phyloP scores from a whole-genome alignment of 2,888 invertebrate species.

The Chirona hameri region DNA sequence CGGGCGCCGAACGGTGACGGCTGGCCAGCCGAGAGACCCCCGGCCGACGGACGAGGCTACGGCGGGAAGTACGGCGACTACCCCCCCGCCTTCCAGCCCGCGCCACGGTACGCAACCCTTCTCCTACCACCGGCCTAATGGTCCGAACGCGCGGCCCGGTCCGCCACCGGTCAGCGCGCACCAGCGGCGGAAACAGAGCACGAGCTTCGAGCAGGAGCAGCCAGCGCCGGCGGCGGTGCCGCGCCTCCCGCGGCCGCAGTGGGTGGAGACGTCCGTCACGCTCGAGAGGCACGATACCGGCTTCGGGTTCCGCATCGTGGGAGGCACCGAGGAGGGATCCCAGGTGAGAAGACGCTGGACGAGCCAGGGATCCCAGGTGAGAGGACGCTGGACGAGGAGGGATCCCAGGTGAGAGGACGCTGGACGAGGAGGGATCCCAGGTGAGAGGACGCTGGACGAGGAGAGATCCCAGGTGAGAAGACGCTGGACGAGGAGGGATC shows the following conservation, averaged over 20 bases:
- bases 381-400: too few species aligned
- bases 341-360: too few species aligned
- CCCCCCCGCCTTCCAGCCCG: neutral
- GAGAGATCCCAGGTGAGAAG: too few species aligned
- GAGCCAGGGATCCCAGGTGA: too few species aligned
- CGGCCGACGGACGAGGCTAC: neutral
- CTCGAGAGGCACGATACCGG: constrained; percentile 86
- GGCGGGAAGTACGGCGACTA: neutral
- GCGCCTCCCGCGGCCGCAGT: constrained; percentile 39
- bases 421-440: too few species aligned
- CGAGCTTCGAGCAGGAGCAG: constrained; percentile 43
- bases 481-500: too few species aligned
- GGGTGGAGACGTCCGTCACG: constrained; percentile 69
- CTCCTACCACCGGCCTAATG: neutral
- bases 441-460: too few species aligned
- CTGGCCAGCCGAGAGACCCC: neutral
- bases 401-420: too few species aligned
- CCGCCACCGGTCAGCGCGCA: constrained; percentile 55
- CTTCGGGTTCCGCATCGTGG: constrained; percentile 97
- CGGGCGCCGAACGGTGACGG: neutral
- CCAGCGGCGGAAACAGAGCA: constrained; percentile 71
- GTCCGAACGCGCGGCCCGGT: neutral
- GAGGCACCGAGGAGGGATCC: constrained; percentile 97
- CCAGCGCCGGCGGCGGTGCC: constrained; percentile 23
- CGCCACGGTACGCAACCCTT: neutral